Evolutionary conservation across 2,113 vertebrate genomes (phyloP).

Genomic region (Melanerpes formicivorus): DNA sequence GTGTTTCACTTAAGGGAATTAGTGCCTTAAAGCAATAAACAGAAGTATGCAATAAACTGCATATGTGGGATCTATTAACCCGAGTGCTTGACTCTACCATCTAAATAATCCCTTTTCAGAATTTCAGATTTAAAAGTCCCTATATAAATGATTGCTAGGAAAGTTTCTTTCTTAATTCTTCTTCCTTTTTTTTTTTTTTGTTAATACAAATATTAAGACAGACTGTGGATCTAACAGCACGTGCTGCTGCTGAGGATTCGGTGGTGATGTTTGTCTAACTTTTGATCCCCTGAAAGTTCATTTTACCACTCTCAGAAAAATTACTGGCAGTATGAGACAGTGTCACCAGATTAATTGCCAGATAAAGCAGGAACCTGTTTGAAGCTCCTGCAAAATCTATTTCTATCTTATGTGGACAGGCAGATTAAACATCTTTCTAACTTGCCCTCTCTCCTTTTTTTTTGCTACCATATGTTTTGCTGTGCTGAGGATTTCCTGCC

Average conservation of each 20-base stretch:
- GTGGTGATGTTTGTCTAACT: not conserved
- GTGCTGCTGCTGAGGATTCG: not conserved
- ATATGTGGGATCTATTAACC: slow-evolving; percentile 62
- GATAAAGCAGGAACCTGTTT: not conserved
- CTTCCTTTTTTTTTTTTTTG: not conserved
- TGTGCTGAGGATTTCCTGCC: not conserved
- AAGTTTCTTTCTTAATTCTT: not conserved
- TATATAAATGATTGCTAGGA: not conserved
- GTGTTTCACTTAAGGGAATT: slow-evolving; percentile 52
- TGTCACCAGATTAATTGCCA: not conserved
- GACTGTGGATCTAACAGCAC: not conserved
- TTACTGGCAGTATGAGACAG: not conserved
- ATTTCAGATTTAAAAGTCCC: not conserved
- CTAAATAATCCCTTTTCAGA: slow-evolving; percentile 2
- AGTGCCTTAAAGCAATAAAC: slow-evolving; percentile 54
- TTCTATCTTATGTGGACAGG: not conserved
- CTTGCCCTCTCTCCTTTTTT: not conserved
- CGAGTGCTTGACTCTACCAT: not conserved
- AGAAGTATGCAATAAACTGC: slow-evolving; percentile 61
- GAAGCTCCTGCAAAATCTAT: not conserved
- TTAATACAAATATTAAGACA: not conserved
- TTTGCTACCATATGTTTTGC: not conserved
- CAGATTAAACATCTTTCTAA: not conserved
- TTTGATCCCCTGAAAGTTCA: not conserved
- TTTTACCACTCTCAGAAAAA: not conserved